These are phyloP conservation scores for Crocuta crocuta DNA, from an alignment of 2,113 vertebrate species.

Conservation along the genomic window DNA sequence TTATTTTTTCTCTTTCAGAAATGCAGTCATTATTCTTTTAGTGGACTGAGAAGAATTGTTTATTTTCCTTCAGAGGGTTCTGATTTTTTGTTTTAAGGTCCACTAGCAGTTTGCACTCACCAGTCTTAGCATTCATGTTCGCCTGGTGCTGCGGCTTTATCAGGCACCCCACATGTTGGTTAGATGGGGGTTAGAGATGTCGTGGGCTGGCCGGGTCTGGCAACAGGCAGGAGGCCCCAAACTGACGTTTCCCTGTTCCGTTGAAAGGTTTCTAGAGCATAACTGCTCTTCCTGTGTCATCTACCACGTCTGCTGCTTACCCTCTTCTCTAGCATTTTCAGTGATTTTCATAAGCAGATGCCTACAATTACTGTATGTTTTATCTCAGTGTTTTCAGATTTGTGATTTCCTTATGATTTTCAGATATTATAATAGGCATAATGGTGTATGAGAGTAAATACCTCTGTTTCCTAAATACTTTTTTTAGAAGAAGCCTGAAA, in stretches of 20 bases:
- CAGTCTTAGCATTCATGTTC: not conserved
- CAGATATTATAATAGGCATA: conserved; percentile 22
- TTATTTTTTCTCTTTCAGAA: conserved; percentile 30
- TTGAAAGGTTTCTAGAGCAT: conserved; percentile 57
- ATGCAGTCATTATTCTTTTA: not conserved
- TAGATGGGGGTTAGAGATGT: conserved; percentile 21
- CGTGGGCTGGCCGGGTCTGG: not conserved
- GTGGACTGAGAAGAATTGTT: conserved; percentile 5
- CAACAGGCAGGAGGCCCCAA: conserved; percentile 10
- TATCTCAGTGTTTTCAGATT: conserved; percentile 43
- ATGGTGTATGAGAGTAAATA: conserved; percentile 29
- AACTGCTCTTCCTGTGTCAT: conserved; percentile 66
- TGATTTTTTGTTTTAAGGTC: conserved; percentile 11
- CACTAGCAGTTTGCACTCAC: not conserved
- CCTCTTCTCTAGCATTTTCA: conserved; percentile 18
- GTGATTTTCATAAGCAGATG: conserved; percentile 14
- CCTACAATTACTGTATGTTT: conserved; percentile 23
- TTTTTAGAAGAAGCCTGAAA: conserved; percentile 22
- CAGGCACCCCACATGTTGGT: conserved; percentile 16
- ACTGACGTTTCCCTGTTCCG: conserved; percentile 32
- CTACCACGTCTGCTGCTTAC: not conserved
- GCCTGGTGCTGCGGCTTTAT: conserved; percentile 27
- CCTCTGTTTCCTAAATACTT: conserved; percentile 48
- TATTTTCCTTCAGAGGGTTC: not conserved
- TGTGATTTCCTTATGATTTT: conserved; percentile 20